phyloP scores from a whole-genome alignment of 2,888 invertebrate genomes.

The Sinopyrophorus schimmeli region DNA sequence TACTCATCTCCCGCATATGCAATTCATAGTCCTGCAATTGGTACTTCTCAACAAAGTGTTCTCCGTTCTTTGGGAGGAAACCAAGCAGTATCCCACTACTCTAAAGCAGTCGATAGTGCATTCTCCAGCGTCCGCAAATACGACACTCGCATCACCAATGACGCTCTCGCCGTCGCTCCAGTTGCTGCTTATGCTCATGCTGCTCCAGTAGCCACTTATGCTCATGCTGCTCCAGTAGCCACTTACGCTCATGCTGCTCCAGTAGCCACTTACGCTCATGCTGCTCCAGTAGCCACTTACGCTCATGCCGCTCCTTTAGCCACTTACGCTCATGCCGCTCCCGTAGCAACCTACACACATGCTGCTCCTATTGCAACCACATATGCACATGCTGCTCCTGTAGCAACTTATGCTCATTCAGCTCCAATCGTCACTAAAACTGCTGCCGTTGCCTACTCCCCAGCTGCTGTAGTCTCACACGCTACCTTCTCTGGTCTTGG shows the following conservation, averaged over 20 bases:
- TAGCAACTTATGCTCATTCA: constrained; percentile 42
- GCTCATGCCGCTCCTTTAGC: constrained; percentile 43
- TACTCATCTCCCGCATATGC: constrained; percentile 45
- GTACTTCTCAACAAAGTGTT: constrained; percentile 61
- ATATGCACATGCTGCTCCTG: constrained; percentile 46
- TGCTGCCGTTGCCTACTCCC: constrained; percentile 59
- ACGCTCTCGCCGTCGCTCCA: constrained; percentile 56
- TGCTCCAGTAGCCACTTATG: constrained; percentile 48
- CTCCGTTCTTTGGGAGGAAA: constrained; percentile 62
- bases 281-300: constrained; percentile 48
- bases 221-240: constrained; percentile 50
- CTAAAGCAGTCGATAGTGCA: constrained; percentile 63
- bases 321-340: constrained; percentile 45
- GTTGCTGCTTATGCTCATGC: constrained; percentile 49
- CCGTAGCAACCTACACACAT: constrained; percentile 46
- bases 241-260: constrained; percentile 45
- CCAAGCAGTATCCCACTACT: constrained; percentile 60
- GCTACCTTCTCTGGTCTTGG: constrained; percentile 67
- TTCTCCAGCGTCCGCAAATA: constrained; percentile 65
- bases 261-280: constrained; percentile 43
- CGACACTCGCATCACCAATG: constrained; percentile 63
- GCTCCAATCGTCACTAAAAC: constrained; percentile 44
- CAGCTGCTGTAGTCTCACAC: constrained; percentile 67
- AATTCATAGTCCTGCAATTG: constrained; percentile 49
- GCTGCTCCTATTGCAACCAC: constrained; percentile 50